Base-by-base conservation (phyloP, 2,888 invertebrate genomes). In the Drosophila putrida region DNA sequence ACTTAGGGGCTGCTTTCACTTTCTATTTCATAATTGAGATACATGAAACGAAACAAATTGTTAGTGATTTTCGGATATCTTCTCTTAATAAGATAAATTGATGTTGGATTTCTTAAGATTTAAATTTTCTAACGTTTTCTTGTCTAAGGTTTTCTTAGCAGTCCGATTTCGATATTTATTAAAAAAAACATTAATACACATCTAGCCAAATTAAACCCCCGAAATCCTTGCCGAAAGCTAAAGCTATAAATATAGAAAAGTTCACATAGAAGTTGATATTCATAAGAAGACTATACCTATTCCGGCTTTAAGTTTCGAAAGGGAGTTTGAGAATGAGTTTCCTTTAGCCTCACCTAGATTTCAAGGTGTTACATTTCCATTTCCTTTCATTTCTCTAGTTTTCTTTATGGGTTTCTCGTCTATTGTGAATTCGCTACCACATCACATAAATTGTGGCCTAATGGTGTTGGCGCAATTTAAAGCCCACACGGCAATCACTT, bases 1-100 rank as follows among this genome's bases (percentile, higher is more conserved):
- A 75, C 53, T 74, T 74, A 71, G 13, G 76, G 74, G 74, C 71
- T 53, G 74, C 44, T 74, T 51, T 46, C 41, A 6, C 25, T 27
- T 44, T 50, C 15, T 50, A 44, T 54, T 59, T 58, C 31, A 54
- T 51, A 46, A 50, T 27, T 15, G 3, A n/a, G 46, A 58, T 63
- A 75, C 46, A 50, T 44, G 59, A 75, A 58, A 54, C 51, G 33
- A 8, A n/a, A 41, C 46, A 41, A 41, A 27, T 59, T 15, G 25
- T 44, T 54, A 8, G 4, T 13, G 8, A 13, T 8, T 11, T 11
- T 39, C 9, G 15, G 4, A 39, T 15, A 39, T 39, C 13, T 9
- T 6, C 5, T 11, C 6, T 8, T 4, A n/a, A 4, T 28, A 28
- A 36, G 36, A n/a, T 9, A 36, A 50, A 27, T 36, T 36, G 33